Evolutionary conservation across 2,888 invertebrate genomes (phyloP), one percentile per base, ranked within the genome.

Genomic region (Hirtodrosophila trivittata): DNA sequence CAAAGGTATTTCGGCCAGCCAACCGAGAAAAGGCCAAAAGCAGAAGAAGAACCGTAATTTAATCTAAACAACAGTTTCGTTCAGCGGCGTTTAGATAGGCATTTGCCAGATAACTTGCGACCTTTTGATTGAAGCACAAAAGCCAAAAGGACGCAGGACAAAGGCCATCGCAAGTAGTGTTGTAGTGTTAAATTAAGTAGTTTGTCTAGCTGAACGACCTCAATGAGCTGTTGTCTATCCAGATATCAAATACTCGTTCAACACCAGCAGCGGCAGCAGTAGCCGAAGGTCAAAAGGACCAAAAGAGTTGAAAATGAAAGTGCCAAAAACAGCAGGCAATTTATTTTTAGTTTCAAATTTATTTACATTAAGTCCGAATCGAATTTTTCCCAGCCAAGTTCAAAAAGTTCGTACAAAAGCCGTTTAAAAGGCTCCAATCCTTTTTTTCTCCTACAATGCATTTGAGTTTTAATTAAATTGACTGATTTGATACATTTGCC

Each of bases 21-120:
- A 66, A 67, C 49, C 58, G 58, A 71, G 54, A 66, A 67, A 76
- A 56, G 60, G 57, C 63, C 77, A 71, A 64, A 59, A 35, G 12
- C 38, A 8, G n/a, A 30, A 9, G 28, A 28, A 58, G 56, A 65
- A 65, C 63, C 71, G 78, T 81, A 86, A 84, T 82, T 81, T 83
- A 83, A 78, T 72, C 81, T 62, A 84, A 86, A 80, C 84, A 84
- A 76, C 84, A 76, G 56, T 76, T 76, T 67, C 28, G 74, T 46
- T 57, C 16, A 50, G 28, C 38, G 33, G 45, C 68, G 35, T 83
- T 87, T 69, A 86, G 84, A 73, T 87, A 66, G 68, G 30, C 73
- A 76, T 86, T 83, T 86, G 70, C 66, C 70, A 70, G 83, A 86
- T 86, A 78, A 52, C 73, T 59, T 66, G 55, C 47, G 55, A 75